Base-by-base conservation (phyloP, 2,113 vertebrate species). In the Micronisus gabar region DNA sequence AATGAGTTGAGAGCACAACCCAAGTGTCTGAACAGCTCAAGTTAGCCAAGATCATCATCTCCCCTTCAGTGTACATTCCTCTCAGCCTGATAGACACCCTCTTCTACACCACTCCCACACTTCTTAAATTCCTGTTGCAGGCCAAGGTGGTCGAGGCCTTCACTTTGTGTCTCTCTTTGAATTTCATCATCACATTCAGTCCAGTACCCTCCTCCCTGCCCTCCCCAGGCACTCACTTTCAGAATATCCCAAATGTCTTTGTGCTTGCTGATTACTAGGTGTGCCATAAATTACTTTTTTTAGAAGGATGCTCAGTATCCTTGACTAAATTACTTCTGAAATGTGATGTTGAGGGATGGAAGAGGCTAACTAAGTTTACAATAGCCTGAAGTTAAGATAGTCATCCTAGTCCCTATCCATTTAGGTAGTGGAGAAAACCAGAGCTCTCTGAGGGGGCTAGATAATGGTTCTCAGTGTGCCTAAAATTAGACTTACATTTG, bases 301-400 rank as follows among this genome's bases (percentile, higher is more conserved):
- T 32, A 75, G 50, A 90, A 81, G 40, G 21, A 48, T 56, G 36
- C 10, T 79, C 13, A 7, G 11, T 36, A 63, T 1, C 11, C 25
- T 72, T 68, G 36, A 75, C 27, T 61, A 81, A 89, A 78, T 62
- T 75, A 9, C 62, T 90, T 78, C 47, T 81, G 40, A 86, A 88
- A 73, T 61, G 40, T 61, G 74, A 70, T 1, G 3, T 6, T 75
- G 88, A 82, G 20, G 16, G 58, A 86, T 73, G 14, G 82, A 66
- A 83, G 67, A 86, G 32, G 32, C 32, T 86, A 55, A 53, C 27
- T 56, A 75, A 62, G 27, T 66, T 70, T 86, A 45, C 19, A 56
- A 41, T 20, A 83, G 38, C 43, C 80, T 94, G 75, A 81, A 83
- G 58, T 45, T 65, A 84, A 81, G 50, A 41, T 11, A 81, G 45